These are phyloP conservation scores for Chloroceryle amazona DNA, from an alignment of 2,797 vertebrate species.

Conservation along the genomic window DNA sequence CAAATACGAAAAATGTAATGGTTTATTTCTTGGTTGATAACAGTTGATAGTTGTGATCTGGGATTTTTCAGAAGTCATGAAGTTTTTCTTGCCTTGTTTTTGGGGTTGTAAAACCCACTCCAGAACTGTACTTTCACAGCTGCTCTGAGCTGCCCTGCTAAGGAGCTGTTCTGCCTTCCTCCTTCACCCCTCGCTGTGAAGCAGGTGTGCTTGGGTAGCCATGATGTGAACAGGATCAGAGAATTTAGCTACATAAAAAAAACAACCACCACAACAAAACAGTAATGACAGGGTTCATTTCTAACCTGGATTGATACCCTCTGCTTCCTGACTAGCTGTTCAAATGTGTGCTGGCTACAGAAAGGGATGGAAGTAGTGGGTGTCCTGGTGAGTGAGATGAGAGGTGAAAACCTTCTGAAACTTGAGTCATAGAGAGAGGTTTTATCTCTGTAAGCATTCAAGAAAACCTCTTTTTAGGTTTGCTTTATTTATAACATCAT, in stretches of 20 bases:
- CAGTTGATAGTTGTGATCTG: rapidly evolving
- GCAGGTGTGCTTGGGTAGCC: not conserved
- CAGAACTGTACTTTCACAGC: not conserved
- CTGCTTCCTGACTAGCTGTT: not conserved
- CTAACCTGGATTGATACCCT: not conserved
- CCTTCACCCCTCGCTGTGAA: not conserved
- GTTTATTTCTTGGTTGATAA: not conserved
- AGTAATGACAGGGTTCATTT: not conserved
- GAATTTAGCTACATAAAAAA: not conserved
- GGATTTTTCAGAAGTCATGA: not conserved
- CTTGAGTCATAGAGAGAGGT: not conserved
- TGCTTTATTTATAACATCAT: not conserved
- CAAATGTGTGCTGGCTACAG: not conserved
- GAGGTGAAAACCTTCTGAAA: not conserved
- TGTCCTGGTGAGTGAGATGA: not conserved
- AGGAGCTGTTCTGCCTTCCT: not conserved
- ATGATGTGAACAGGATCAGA: not conserved
- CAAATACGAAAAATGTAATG: not conserved
- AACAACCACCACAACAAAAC: not conserved
- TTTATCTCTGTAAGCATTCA: not conserved
- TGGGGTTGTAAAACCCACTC: not conserved
- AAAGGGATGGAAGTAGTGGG: not conserved
- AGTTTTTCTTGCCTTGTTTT: not conserved
- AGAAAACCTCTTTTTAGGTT: not conserved
- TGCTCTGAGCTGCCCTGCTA: not conserved